A percentile compares a stretch with the other conserved stretches of the same genome.
Conservation (phyloP, 2,888 invertebrate genomes). For the Caenorhabditis sp. region DNA sequence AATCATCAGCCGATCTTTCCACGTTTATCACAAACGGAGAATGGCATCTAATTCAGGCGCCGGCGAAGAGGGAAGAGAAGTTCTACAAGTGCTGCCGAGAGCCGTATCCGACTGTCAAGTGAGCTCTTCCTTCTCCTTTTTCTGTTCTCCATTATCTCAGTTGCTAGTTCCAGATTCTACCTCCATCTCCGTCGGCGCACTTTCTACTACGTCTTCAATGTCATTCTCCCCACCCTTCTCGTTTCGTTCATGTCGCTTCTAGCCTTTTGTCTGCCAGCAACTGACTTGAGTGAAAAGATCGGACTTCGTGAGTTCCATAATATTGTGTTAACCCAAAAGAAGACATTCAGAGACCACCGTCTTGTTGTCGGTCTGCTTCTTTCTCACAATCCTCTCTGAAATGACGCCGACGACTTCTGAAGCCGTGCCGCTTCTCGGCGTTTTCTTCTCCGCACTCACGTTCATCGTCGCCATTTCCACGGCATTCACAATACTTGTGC, state of each 20-base stretch:
- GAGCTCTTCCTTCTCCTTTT: not conserved
- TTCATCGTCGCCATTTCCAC: constrained; percentile 72
- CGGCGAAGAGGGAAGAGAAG: constrained; percentile 79
- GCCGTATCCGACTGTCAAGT: constrained; percentile 81
- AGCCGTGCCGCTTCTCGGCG: constrained; percentile 68
- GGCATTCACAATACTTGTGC: constrained; percentile 69
- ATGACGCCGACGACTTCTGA: constrained; percentile 96
- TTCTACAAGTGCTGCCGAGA: constrained; percentile 89
- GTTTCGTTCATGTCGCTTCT: constrained; percentile 78
- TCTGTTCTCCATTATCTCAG: not conserved
- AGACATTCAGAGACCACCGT: constrained; percentile 77
- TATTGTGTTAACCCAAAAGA: too few relatives aligned
- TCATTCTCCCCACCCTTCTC: constrained; percentile 71
- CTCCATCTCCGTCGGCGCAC: constrained; percentile 62
- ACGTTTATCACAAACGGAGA: constrained; percentile 73
- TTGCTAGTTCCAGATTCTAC: constrained; percentile 47
- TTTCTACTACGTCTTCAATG: constrained; percentile 71
- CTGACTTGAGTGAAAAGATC: constrained; percentile 75
- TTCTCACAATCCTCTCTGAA: constrained; percentile 96
- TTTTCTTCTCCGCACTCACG: constrained; percentile 73
- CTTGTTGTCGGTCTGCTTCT: constrained; percentile 92
- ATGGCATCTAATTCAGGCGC: constrained; percentile 70
- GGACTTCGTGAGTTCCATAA: constrained; percentile 67
- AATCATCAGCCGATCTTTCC: constrained; percentile 66
- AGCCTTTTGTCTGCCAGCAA: constrained; percentile 71